Evolutionary conservation across 2,888 invertebrate genomes (phyloP).

Genomic region (Tubulanus polymorphus): DNA sequence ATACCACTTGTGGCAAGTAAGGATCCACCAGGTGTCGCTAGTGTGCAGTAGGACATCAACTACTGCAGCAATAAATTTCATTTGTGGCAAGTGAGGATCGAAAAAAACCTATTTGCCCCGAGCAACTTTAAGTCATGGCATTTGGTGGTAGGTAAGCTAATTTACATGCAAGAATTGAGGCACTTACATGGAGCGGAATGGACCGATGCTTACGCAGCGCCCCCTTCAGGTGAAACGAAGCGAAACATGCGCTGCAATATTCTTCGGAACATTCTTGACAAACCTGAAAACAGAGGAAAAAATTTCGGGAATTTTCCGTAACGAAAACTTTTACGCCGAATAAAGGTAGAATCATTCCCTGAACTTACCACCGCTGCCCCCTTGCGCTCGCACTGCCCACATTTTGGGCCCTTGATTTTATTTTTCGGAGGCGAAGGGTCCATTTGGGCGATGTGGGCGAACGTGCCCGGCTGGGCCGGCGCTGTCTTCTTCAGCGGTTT

Average conservation of each 20-base stretch:
- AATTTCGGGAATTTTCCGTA: no score
- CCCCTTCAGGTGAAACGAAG: constrained; percentile 51
- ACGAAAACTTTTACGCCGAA: no score
- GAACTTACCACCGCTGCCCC: constrained; percentile 45
- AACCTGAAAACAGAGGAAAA: constrained; percentile 40
- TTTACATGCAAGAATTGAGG: not conserved
- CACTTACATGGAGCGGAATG: constrained; percentile 43
- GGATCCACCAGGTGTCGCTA: no score
- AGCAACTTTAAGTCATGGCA: no score
- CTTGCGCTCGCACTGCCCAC: constrained; percentile 53
- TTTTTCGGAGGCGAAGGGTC: constrained; percentile 7
- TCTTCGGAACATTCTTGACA: constrained; percentile 52
- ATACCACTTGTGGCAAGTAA: no score
- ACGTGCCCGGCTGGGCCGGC: constrained; percentile 38
- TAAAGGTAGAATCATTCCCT: no score
- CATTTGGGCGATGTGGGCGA: constrained; percentile 41
- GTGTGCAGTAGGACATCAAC: no score
- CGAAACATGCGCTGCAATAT: constrained; percentile 51
- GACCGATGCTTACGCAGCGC: constrained; percentile 52
- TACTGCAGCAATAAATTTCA: no score
- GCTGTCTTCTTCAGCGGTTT: constrained; percentile 30
- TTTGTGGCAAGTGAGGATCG: no score
- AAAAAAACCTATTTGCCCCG: no score
- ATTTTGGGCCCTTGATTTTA: constrained; percentile 37
- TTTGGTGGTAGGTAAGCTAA: not conserved